These are phyloP conservation scores for Zoanthus sociatus DNA, from an alignment of 92 coral and sea anemone species.

Conservation along the genomic window DNA sequence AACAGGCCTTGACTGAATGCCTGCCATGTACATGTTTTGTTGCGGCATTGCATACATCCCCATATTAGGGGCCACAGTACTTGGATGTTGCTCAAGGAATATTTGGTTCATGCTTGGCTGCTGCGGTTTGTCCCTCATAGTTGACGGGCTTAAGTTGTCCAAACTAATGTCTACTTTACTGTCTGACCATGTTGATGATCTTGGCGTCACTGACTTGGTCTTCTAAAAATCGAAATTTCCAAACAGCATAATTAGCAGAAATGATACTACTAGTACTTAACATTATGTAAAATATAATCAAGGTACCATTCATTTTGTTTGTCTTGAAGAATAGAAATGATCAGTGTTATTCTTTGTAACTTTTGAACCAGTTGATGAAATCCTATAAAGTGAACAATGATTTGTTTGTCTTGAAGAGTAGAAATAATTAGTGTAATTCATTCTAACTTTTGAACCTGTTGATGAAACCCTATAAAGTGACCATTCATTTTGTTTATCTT, in stretches of 20 bases:
- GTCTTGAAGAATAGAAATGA: no score
- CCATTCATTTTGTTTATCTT: no score
- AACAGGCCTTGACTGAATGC: constrained; percentile 50
- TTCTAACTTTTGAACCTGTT: no score
- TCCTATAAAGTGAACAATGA: no score
- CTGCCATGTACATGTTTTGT: constrained; percentile 54
- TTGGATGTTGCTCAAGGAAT: constrained; percentile 65
- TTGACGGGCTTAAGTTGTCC: constrained; percentile 88
- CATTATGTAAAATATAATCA: no score
- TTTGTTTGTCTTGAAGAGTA: no score
- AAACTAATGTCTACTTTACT: constrained; percentile 95
- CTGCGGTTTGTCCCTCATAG: constrained; percentile 85
- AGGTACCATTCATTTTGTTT: no score
- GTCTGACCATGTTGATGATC: constrained; percentile 96
- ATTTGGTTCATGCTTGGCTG: constrained; percentile 98
- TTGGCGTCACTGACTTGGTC: constrained; percentile 48
- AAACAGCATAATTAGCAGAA: neutral
- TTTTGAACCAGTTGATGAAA: no score
- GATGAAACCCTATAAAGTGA: no score
- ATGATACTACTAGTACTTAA: no score
- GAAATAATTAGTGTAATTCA: no score
- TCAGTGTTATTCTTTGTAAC: no score
- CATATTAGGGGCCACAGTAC: constrained; percentile 61
- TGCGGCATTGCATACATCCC: constrained; percentile 70
- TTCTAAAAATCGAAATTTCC: neutral